Evolutionary conservation across 2,113 vertebrate genomes (phyloP).

Genomic region (Dissostichus mawsoni): DNA sequence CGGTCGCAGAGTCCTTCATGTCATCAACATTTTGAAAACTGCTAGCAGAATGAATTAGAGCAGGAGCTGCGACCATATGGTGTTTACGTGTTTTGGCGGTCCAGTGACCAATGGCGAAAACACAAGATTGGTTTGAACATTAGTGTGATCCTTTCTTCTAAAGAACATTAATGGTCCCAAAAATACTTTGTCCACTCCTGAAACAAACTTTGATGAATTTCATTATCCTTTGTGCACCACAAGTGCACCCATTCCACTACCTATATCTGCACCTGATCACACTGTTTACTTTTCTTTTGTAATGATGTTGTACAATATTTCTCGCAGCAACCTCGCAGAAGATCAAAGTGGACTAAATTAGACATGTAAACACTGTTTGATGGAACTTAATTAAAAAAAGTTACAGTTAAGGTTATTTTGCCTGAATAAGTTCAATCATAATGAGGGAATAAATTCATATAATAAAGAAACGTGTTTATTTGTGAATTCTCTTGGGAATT

Average conservation of each 20-base stretch:
- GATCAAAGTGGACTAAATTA: conserved; percentile 79
- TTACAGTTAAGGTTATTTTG: conserved; percentile 74
- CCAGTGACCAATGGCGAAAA: conserved; percentile 66
- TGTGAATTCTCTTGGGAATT: conserved; percentile 59
- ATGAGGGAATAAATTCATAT: conserved; percentile 74
- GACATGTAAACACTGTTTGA: conserved; percentile 75
- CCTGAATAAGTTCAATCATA: conserved; percentile 80
- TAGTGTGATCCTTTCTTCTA: conserved; percentile 56
- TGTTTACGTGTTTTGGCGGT: conserved; percentile 61
- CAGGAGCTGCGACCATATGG: conserved; percentile 67
- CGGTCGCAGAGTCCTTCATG: conserved; percentile 38
- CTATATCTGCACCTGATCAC: conserved; percentile 58
- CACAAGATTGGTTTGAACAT: conserved; percentile 62
- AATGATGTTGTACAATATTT: conserved; percentile 60
- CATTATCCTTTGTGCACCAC: conserved; percentile 42
- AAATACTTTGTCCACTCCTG: conserved; percentile 10
- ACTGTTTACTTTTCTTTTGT: conserved; percentile 68
- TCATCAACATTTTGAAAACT: conserved; percentile 57
- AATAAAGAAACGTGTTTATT: conserved; percentile 65
- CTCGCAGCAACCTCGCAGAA: conserved; percentile 48
- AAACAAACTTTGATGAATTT: conserved; percentile 49
- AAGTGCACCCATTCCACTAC: conserved; percentile 30
- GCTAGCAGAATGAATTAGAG: conserved; percentile 69
- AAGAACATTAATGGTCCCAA: conserved; percentile 50
- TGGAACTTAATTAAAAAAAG: conserved; percentile 72